Conservation (phyloP, 1,140 invertebrate species). For the Drosophila hydei region DNA sequence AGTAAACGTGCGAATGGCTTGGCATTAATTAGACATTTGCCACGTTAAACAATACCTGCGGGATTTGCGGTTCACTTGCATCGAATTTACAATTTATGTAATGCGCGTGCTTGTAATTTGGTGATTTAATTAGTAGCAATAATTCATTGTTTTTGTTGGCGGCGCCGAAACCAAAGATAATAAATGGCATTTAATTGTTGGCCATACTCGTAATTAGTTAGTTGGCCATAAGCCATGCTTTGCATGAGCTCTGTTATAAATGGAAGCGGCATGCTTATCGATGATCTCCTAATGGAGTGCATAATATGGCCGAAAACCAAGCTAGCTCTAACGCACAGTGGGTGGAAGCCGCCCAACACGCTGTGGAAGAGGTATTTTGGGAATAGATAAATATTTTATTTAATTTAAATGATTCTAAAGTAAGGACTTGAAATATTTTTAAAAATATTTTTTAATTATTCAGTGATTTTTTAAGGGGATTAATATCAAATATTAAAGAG, state of each 20-base stretch:
- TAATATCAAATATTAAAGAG: too few relatives aligned
- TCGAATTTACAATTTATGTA: slow-evolving; percentile 72
- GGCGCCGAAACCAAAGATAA: slow-evolving; percentile 56
- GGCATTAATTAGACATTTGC: slow-evolving; percentile 25
- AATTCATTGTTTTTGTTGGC: slow-evolving; percentile 69
- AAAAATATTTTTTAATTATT: not conserved
- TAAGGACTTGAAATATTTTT: not conserved
- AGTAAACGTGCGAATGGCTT: slow-evolving; percentile 21
- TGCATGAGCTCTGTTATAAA: slow-evolving; percentile 32
- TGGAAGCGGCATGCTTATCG: slow-evolving; percentile 49
- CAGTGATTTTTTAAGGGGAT: not conserved
- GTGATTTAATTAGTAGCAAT: slow-evolving; percentile 78
- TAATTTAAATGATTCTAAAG: not conserved
- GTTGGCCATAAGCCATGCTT: slow-evolving; percentile 11
- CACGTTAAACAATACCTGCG: slow-evolving; percentile 23
- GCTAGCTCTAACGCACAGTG: not conserved
- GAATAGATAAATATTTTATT: not conserved
- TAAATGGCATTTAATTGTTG: slow-evolving; percentile 76
- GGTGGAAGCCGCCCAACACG: not conserved
- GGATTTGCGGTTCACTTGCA: slow-evolving; percentile 21
- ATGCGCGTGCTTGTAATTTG: slow-evolving; percentile 79
- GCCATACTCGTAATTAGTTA: slow-evolving; percentile 60
- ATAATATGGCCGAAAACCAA: slow-evolving; percentile 50
- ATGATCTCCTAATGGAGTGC: slow-evolving; percentile 64
- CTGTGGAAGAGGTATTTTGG: not conserved